Conservation (phyloP, 2,888 invertebrate genomes). For the Hermaeophaga mercurialis region DNA sequence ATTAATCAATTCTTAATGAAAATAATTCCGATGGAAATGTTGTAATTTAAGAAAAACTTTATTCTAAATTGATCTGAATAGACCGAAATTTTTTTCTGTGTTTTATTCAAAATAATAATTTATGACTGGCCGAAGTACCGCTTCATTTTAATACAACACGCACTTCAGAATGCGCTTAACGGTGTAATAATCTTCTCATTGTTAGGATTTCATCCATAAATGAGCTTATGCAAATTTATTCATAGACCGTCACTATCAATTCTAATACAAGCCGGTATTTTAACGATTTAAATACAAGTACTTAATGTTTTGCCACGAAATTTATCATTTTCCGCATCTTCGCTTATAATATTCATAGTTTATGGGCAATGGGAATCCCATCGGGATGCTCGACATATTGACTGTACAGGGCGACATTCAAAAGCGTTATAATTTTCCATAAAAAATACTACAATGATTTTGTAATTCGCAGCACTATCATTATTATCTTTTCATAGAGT, state of each 20-base stretch:
- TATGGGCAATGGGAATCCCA: conserved; percentile 21
- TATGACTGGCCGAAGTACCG: no score
- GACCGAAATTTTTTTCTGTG: no score
- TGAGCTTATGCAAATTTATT: conserved; percentile 20
- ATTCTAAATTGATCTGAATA: no score
- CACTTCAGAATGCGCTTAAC: conserved; percentile 8
- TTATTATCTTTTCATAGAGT: no score
- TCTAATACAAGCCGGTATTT: conserved; percentile 27
- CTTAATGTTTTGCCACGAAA: conserved; percentile 22
- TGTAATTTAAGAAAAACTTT: no score
- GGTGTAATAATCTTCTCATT: conserved; percentile 13
- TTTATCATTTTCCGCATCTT: conserved; percentile 30
- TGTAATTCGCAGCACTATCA: no score
- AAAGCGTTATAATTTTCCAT: no score
- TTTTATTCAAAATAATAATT: no score
- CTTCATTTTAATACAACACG: no score
- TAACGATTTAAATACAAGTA: conserved; percentile 26
- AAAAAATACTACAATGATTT: no score
- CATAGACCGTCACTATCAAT: conserved; percentile 13
- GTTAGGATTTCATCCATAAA: conserved; percentile 12
- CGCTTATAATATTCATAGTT: conserved; percentile 25
- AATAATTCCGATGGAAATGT: no score
- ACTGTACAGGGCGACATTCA: conserved; percentile 9
- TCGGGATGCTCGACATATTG: conserved; percentile 15
- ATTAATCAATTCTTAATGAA: no score